Conservation (phyloP, 1,140 invertebrate genomes). For the Nasonia longicornis region DNA sequence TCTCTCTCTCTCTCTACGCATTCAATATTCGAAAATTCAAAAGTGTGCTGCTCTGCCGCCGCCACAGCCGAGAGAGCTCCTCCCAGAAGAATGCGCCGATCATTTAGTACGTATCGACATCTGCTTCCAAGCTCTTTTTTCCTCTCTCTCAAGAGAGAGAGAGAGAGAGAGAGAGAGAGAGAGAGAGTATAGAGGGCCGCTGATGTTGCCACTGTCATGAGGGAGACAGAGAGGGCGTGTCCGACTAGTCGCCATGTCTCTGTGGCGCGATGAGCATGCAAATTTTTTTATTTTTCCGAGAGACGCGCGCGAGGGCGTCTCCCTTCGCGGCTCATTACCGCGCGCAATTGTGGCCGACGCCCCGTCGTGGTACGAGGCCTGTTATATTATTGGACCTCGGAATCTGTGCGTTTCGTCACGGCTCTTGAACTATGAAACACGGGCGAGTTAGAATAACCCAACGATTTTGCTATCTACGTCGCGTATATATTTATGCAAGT, state of each 20-base stretch:
- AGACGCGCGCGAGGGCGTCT: slow-evolving; percentile 7
- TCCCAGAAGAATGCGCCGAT: slow-evolving; percentile 28
- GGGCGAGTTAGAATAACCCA: no score
- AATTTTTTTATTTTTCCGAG: slow-evolving; percentile 45
- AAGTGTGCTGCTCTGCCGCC: neutral
- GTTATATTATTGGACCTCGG: no score
- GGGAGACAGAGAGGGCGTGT: slow-evolving; percentile 20
- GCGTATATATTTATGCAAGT: no score
- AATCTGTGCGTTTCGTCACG: no score
- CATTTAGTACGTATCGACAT: slow-evolving; percentile 9
- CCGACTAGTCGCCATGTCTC: slow-evolving; percentile 33
- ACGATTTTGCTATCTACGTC: no score
- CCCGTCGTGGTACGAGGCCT: slow-evolving; percentile 54
- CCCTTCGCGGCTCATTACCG: slow-evolving; percentile 64
- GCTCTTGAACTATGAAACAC: no score
- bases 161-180: neutral
- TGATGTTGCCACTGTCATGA: no score
- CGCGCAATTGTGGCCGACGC: slow-evolving; percentile 64
- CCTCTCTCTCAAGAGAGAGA: neutral
- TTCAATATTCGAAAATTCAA: slow-evolving; percentile 8
- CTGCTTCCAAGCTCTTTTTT: neutral
- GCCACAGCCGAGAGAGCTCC: neutral
- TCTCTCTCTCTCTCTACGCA: neutral
- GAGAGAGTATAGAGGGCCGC: neutral
- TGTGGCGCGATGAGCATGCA: slow-evolving; percentile 54